Conservation (phyloP, 1,140 invertebrate species). For the Drosophila subobscura region DNA sequence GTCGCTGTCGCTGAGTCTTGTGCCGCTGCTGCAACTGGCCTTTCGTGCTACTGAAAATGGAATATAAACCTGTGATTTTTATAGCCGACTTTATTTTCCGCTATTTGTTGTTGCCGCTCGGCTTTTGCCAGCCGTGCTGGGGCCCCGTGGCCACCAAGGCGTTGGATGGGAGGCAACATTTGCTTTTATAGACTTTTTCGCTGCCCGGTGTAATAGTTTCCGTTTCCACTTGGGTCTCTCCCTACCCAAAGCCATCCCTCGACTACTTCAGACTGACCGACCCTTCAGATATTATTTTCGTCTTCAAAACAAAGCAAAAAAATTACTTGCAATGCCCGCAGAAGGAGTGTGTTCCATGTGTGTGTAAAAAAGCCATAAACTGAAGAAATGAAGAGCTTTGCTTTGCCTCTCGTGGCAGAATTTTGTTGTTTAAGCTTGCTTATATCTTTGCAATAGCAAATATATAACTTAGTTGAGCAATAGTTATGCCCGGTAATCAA, state of each 20-base stretch:
- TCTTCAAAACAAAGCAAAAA: slow-evolving; percentile 45
- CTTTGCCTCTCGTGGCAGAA: no score
- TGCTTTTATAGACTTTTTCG: slow-evolving; percentile 73
- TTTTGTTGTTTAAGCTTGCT: no score
- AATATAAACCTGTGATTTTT: slow-evolving; percentile 76
- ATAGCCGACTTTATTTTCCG: slow-evolving; percentile 66
- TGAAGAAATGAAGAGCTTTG: no score
- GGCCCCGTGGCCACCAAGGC: slow-evolving; percentile 16
- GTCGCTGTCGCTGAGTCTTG: slow-evolving; percentile 1
- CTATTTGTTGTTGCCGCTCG: slow-evolving; percentile 30
- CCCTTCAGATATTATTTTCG: slow-evolving; percentile 60
- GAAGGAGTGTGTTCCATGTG: background rate
- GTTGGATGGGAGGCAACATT: slow-evolving; percentile 48
- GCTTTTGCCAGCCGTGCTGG: slow-evolving; percentile 6
- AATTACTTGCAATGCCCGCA: slow-evolving; percentile 33
- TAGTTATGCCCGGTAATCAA: no score
- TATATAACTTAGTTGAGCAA: no score
- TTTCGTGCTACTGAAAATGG: slow-evolving; percentile 48
- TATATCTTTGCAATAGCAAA: no score
- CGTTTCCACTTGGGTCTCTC: slow-evolving; percentile 15
- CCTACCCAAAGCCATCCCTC: background rate
- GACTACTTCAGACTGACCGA: slow-evolving; percentile 31
- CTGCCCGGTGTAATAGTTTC: slow-evolving; percentile 50
- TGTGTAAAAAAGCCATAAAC: slow-evolving; percentile 37
- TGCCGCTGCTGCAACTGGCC: slow-evolving; percentile 33